Conservation (phyloP, 2,888 invertebrate genomes). For the Myopa tessellatipennis region DNA sequence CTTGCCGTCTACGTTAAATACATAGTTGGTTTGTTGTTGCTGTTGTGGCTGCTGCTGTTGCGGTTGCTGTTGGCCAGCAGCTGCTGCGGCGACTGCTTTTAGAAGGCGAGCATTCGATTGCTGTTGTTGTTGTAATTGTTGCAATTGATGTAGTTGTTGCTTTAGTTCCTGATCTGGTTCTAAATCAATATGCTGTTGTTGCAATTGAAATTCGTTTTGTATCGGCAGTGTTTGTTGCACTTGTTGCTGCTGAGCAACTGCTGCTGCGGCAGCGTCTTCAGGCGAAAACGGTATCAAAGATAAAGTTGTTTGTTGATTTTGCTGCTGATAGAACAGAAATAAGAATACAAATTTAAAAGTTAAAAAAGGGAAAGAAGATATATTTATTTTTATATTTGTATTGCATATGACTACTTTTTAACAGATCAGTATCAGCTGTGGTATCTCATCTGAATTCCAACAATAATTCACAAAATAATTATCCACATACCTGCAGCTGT, state of each 20-base stretch:
- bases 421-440: background rate
- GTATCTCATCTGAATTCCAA: too few relatives aligned
- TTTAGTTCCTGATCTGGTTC: conserved; percentile 61
- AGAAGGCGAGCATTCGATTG: conserved; percentile 62
- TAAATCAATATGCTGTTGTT: conserved; percentile 58
- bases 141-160: conserved; percentile 57
- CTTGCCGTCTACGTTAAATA: conserved; percentile 66
- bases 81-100: conserved; percentile 61
- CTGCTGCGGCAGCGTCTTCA: conserved; percentile 56
- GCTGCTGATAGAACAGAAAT: conserved; percentile 43
- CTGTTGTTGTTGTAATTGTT: conserved; percentile 60
- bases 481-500: conserved; percentile 62
- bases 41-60: conserved; percentile 51
- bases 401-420: background rate
- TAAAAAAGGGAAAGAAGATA: background rate
- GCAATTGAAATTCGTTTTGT: conserved; percentile 58
- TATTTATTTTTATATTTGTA: too few relatives aligned
- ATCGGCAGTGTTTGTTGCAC: conserved; percentile 57
- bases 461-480: too few relatives aligned
- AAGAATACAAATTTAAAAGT: background rate
- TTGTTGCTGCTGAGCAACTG: conserved; percentile 54
- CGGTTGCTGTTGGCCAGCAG: conserved; percentile 54
- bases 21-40: conserved; percentile 63
- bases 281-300: conserved; percentile 64
- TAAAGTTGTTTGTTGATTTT: conserved; percentile 66